A percentile compares a stretch with the other conserved stretches of the same genome.
phyloP scores from a whole-genome alignment of 2,113 vertebrate genomes.

The Bubo bubo region DNA sequence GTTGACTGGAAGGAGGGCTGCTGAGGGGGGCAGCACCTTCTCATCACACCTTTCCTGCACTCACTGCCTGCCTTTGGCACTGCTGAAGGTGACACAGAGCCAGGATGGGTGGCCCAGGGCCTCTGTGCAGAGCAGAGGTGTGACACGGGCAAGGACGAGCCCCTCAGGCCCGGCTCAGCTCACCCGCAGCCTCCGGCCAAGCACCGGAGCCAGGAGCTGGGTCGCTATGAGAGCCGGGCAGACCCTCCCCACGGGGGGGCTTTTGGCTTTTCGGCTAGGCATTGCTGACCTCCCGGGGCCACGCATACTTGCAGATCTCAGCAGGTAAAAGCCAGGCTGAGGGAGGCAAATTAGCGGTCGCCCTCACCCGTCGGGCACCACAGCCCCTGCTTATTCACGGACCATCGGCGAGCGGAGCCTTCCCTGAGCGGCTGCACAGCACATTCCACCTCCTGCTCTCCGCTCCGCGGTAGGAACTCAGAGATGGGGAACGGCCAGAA shows the following conservation, averaged over 20 bases:
- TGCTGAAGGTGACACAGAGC: not conserved
- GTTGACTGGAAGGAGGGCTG: not conserved
- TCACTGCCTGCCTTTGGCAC: not conserved
- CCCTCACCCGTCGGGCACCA: not conserved
- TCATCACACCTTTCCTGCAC: not conserved
- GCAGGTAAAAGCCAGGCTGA: not conserved
- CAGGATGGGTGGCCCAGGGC: fast-evolving
- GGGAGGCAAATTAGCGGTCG: not conserved
- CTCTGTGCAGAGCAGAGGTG: not conserved
- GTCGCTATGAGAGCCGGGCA: fast-evolving
- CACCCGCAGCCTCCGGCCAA: not conserved
- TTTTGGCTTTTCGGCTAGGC: not conserved
- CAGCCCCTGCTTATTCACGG: not conserved
- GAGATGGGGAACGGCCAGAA: not conserved
- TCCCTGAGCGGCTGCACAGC: not conserved
- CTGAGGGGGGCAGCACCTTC: not conserved
- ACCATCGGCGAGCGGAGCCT: fast-evolving
- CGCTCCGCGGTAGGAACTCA: not conserved
- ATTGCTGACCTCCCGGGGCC: fast-evolving
- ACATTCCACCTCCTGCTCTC: not conserved
- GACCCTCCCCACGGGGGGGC: not conserved
- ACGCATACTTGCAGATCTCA: not conserved
- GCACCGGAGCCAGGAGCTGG: not conserved
- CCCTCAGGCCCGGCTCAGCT: not conserved
- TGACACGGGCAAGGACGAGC: fast-evolving